Conservation (phyloP, 2,888 invertebrate species). For the Luffia ferchaultella region DNA sequence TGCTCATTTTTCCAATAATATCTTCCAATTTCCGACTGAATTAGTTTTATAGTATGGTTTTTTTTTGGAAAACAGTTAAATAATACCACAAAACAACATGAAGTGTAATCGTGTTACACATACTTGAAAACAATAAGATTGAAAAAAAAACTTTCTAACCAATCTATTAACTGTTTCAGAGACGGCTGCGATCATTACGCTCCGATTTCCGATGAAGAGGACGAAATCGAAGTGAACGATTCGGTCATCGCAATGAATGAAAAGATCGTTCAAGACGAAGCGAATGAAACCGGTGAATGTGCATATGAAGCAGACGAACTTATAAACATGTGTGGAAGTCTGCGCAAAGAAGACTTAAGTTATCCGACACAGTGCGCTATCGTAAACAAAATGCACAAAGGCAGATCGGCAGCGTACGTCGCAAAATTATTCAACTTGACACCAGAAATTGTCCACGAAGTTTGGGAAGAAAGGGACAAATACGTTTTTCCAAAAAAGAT, state of each 20-base stretch:
- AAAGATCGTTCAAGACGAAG: no score
- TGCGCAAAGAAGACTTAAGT: slow-evolving; percentile 21
- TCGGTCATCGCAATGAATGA: background rate
- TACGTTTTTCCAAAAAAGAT: slow-evolving; percentile 23
- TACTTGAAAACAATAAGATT: no score
- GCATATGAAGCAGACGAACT: background rate
- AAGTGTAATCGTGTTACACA: no score
- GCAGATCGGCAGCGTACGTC: slow-evolving; percentile 24
- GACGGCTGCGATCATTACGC: background rate
- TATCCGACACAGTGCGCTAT: slow-evolving; percentile 26
- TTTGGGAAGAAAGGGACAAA: slow-evolving; percentile 31
- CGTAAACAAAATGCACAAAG: slow-evolving; percentile 32
- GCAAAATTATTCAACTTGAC: slow-evolving; percentile 25
- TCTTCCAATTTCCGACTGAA: no score
- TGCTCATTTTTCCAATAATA: no score
- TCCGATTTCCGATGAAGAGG: background rate
- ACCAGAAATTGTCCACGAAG: slow-evolving; percentile 22
- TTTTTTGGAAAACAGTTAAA: no score
- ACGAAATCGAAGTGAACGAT: background rate
- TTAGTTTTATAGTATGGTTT: no score
- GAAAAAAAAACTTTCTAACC: no score
- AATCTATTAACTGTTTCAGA: no score
- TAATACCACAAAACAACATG: no score
- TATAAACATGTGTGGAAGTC: background rate
- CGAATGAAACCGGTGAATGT: background rate